These are phyloP conservation scores for Brevipalpus yothersi DNA, from an alignment of 1,140 invertebrate species.

Conservation along the genomic window DNA sequence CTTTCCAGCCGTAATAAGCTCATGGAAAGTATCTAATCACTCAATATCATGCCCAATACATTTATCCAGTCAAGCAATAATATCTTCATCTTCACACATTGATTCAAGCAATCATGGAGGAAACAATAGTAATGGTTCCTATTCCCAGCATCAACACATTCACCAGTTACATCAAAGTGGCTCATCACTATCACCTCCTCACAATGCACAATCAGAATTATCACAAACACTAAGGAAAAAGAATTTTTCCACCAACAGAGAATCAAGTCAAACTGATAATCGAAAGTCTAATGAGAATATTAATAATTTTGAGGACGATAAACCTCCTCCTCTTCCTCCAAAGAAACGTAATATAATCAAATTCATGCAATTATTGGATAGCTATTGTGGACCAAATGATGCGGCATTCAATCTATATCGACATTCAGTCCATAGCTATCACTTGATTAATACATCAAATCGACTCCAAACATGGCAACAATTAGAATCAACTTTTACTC, in stretches of 20 bases:
- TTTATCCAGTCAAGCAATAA: not conserved
- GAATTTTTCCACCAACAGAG: not conserved
- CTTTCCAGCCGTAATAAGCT: too few relatives aligned
- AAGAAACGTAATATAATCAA: constrained; percentile 84
- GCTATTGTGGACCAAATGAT: constrained; percentile 41
- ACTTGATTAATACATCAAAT: constrained; percentile 17
- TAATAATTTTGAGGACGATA: constrained; percentile 12
- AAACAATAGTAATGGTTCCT: not conserved
- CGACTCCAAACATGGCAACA: constrained; percentile 35
- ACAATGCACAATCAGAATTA: too few relatives aligned
- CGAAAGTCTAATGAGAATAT: not conserved
- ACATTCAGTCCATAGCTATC: constrained; percentile 54
- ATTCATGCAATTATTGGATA: constrained; percentile 79
- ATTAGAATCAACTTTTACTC: constrained; percentile 25
- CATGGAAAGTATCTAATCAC: not conserved
- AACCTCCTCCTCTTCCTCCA: constrained; percentile 60
- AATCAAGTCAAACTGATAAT: not conserved
- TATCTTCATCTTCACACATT: not conserved
- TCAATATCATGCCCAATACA: not conserved
- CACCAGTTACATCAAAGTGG: too few relatives aligned
- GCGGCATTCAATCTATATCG: constrained; percentile 37
- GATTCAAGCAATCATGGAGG: not conserved
- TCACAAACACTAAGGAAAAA: too few relatives aligned
- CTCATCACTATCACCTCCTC: too few relatives aligned
- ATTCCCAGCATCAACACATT: not conserved